A percentile compares a stretch with the other conserved stretches of the same genome.
Conservation (phyloP, 2,113 vertebrate species). For the Eubucco bourcierii region DNA sequence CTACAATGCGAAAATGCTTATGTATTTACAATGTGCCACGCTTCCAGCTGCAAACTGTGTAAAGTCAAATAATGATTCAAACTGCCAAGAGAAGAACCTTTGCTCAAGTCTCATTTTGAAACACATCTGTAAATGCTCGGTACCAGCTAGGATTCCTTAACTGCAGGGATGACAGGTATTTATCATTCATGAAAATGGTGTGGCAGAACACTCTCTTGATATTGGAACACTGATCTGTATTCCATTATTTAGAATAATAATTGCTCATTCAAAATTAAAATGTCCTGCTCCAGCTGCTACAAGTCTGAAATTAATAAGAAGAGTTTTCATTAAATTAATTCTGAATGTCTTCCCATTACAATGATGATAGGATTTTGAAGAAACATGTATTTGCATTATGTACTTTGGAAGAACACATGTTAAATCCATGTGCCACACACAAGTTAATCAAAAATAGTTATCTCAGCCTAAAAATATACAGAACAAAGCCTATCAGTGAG, state of each 20-base stretch:
- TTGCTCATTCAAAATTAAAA: conserved; percentile 6
- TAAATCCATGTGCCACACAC: neutral
- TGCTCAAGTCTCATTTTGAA: conserved; percentile 9
- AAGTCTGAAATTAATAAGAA: neutral
- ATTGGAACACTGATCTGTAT: neutral
- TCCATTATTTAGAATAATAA: neutral
- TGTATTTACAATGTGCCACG: neutral
- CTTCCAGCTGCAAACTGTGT: neutral
- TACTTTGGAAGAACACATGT: neutral
- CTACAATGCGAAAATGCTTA: neutral
- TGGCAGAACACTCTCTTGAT: neutral
- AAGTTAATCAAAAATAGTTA: neutral
- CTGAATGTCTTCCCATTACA: neutral
- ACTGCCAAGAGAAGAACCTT: neutral
- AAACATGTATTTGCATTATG: neutral
- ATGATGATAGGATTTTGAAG: neutral
- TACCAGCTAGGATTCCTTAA: neutral
- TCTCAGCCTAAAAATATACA: neutral
- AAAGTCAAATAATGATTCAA: neutral
- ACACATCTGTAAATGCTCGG: neutral
- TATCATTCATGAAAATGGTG: conserved; percentile 21
- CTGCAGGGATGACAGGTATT: neutral
- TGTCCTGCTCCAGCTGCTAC: neutral
- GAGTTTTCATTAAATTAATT: neutral
- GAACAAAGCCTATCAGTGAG: neutral